Evolutionary conservation across 30 jellyfish, hydroid and myxozoan species (phyloP).

Genomic region (Mastigias papua): DNA sequence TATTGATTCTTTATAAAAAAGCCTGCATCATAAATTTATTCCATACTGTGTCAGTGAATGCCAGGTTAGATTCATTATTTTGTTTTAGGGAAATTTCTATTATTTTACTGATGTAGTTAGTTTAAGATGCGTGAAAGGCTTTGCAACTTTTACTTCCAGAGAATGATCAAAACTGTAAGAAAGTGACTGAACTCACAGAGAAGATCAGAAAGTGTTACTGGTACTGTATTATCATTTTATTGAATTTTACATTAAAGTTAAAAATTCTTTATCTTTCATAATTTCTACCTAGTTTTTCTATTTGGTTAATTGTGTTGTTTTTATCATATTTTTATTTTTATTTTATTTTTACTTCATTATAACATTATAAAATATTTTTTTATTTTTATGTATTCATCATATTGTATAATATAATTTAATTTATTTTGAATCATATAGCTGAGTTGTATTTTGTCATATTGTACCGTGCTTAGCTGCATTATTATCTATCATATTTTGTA

Average conservation of each 20-base stretch:
- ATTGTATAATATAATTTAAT: background rate
- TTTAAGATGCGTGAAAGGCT: background rate
- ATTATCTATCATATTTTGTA: background rate
- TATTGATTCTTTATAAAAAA: background rate
- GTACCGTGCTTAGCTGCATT: background rate
- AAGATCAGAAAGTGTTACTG: constrained; percentile 72
- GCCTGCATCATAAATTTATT: too few relatives aligned
- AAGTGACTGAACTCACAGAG: constrained; percentile 48
- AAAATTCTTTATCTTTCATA: too few relatives aligned
- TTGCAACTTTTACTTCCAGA: constrained; percentile 27
- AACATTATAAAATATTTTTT: too few relatives aligned
- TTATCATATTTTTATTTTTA: too few relatives aligned
- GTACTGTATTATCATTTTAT: background rate
- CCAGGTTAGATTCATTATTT: too few relatives aligned
- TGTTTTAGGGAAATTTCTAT: too few relatives aligned
- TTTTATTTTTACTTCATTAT: too few relatives aligned
- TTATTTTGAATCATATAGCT: too few relatives aligned
- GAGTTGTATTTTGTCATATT: background rate
- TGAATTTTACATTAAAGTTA: background rate
- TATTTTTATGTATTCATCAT: too few relatives aligned
- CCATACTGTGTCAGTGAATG: too few relatives aligned
- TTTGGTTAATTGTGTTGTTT: too few relatives aligned
- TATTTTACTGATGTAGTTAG: background rate
- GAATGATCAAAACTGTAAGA: constrained; percentile 28
- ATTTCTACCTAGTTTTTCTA: too few relatives aligned